Conservation (phyloP, 2,113 vertebrate species). For the Equus przewalskii region DNA sequence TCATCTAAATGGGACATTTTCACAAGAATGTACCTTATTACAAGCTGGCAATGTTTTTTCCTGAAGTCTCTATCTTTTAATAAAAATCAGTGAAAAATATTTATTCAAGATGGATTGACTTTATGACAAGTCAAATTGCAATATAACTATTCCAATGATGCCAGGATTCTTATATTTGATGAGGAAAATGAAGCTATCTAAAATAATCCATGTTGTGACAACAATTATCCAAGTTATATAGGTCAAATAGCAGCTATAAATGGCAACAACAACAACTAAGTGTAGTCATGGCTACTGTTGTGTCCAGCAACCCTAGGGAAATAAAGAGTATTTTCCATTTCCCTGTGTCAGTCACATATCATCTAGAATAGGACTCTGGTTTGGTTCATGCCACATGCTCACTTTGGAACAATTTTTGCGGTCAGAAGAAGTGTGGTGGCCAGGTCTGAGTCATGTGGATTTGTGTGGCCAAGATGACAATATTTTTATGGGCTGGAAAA, state of each 20-base stretch:
- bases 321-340: neutral
- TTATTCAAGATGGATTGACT: neutral
- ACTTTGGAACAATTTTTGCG: neutral
- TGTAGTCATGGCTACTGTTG: neutral
- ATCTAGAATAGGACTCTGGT: neutral
- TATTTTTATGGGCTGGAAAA: neutral
- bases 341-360: neutral
- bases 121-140: neutral
- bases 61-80: neutral
- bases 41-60: neutral
- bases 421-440: rapidly evolving
- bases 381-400: neutral
- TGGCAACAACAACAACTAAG: neutral
- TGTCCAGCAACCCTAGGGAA: neutral
- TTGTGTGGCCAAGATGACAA: neutral
- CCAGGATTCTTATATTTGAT: neutral
- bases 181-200: neutral
- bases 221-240: neutral
- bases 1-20: neutral
- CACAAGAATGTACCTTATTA: neutral
- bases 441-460: neutral
- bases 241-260: neutral
- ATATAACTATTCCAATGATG: neutral
- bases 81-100: neutral
- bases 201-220: neutral